phyloP scores from a whole-genome alignment of 2,113 vertebrate genomes.

The Tychaedon coryphoeus region DNA sequence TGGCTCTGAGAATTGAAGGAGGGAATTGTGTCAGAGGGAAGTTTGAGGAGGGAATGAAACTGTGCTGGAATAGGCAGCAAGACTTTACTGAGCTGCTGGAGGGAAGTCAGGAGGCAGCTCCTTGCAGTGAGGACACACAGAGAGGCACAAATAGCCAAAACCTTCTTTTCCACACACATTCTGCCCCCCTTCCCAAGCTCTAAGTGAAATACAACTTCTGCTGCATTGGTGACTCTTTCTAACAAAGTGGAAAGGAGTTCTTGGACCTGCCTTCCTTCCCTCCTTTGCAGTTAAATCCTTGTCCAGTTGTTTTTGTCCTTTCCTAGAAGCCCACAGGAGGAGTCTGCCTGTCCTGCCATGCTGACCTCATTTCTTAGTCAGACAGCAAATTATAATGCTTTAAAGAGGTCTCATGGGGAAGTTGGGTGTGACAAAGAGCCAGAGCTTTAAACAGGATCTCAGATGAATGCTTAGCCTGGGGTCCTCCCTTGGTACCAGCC shows the following conservation, averaged over 20 bases:
- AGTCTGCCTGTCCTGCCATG: neutral
- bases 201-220: neutral
- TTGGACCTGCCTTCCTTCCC: neutral
- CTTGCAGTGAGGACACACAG: neutral
- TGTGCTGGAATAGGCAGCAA: accelerated
- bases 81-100: neutral
- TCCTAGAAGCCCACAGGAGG: neutral
- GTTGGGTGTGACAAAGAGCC: neutral
- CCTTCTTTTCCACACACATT: accelerated
- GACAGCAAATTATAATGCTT: neutral
- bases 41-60: neutral
- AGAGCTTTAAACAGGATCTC: neutral
- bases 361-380: neutral
- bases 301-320: neutral
- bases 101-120: neutral
- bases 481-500: neutral
- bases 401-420: neutral
- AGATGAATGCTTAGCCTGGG: neutral
- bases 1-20: neutral
- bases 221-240: neutral
- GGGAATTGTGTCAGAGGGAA: neutral
- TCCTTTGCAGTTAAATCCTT: neutral
- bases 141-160: neutral
- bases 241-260: neutral
- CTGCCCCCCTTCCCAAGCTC: neutral